Evolutionary conservation across 1,140 invertebrate genomes (phyloP).

Genomic region (Diplogasteroides magnus): DNA sequence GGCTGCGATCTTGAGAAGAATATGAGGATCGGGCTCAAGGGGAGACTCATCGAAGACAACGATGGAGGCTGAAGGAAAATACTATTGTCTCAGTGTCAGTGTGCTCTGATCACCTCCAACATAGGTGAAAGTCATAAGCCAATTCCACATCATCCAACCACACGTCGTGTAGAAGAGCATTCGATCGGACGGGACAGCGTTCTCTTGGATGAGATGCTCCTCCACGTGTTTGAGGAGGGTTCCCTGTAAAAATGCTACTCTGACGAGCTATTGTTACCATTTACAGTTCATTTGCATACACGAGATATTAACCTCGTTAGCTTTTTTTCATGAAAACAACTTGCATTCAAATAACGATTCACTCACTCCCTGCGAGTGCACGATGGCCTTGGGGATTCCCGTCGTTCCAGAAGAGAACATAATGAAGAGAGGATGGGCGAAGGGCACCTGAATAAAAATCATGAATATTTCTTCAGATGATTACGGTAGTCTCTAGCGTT

Average conservation of each 20-base stretch:
- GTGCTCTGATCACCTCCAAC: neutral
- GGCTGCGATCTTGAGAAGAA: slow-evolving; percentile 63
- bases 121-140: slow-evolving; percentile 56
- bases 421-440: slow-evolving; percentile 65
- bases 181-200: slow-evolving; percentile 60
- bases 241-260: slow-evolving; percentile 60
- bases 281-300: too few species aligned
- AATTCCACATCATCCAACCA: slow-evolving; percentile 69
- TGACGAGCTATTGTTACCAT: too few species aligned
- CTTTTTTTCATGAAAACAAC: too few species aligned
- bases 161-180: slow-evolving; percentile 65
- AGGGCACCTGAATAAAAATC: slow-evolving; percentile 63
- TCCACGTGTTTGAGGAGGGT: slow-evolving; percentile 64
- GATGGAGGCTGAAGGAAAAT: slow-evolving; percentile 54
- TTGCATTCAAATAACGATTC: too few species aligned
- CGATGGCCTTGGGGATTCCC: slow-evolving; percentile 65
- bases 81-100: neutral
- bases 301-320: too few species aligned
- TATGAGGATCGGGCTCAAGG: slow-evolving; percentile 58
- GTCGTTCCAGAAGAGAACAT: slow-evolving; percentile 66
- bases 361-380: slow-evolving; percentile 64
- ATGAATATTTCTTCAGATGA: slow-evolving; percentile 37
- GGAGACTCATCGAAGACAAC: slow-evolving; percentile 66
- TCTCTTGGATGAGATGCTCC: slow-evolving; percentile 63
- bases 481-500: too few species aligned